These are phyloP conservation scores for Meles meles DNA, from an alignment of 2,113 vertebrate species.

Conservation along the genomic window DNA sequence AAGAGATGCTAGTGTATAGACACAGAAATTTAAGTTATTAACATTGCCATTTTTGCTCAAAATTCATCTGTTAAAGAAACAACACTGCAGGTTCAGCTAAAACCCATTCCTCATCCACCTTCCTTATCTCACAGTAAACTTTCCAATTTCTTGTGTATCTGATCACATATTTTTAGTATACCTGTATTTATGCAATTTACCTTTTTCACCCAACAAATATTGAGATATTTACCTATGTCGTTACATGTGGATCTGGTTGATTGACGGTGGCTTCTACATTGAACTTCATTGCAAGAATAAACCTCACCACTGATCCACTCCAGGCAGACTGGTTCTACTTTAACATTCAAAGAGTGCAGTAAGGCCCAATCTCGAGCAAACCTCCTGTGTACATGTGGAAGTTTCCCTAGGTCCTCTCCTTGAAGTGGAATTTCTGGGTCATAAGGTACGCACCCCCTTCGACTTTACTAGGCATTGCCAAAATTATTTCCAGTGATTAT, in stretches of 20 bases:
- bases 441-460: background rate
- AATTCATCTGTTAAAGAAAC: background rate
- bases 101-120: background rate
- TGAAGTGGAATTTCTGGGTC: slow-evolving; percentile 38
- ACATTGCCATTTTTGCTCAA: slow-evolving; percentile 14
- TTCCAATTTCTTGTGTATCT: background rate
- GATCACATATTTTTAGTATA: background rate
- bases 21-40: background rate
- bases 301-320: background rate
- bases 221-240: slow-evolving; percentile 55
- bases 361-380: background rate
- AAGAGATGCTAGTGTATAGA: background rate
- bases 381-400: background rate
- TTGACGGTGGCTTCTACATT: background rate
- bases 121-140: background rate
- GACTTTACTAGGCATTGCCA: slow-evolving; percentile 43
- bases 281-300: background rate
- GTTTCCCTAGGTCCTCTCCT: slow-evolving; percentile 46
- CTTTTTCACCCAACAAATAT: background rate
- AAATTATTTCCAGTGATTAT: slow-evolving; percentile 22
- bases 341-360: background rate
- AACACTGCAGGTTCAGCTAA: background rate
- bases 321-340: slow-evolving; percentile 4
- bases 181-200: background rate
- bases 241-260: background rate